Conservation (phyloP, 2,113 vertebrate genomes). For the Phrynosoma platyrhinos region DNA sequence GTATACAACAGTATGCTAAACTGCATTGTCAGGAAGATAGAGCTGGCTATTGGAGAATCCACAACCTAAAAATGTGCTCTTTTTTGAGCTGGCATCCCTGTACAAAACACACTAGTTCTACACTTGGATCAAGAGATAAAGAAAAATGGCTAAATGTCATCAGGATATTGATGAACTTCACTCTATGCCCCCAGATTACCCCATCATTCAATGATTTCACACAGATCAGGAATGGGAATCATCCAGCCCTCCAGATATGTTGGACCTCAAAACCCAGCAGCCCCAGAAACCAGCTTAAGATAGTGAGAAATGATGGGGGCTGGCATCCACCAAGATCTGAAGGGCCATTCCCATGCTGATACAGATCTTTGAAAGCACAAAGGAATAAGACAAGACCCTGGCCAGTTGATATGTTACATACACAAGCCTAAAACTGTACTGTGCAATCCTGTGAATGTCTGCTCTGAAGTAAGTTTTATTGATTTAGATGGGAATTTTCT, state of each 20-base stretch:
- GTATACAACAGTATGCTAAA: not conserved
- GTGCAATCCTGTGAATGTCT: not conserved
- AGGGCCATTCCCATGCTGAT: too few relatives aligned
- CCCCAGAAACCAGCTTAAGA: too few relatives aligned
- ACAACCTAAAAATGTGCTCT: not conserved
- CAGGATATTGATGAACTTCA: not conserved
- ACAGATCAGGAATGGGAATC: too few relatives aligned
- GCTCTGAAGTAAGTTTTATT: too few relatives aligned
- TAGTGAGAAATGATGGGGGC: too few relatives aligned
- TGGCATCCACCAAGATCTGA: too few relatives aligned
- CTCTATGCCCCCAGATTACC: not conserved
- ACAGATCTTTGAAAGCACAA: too few relatives aligned
- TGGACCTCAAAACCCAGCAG: too few relatives aligned
- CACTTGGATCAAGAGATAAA: not conserved
- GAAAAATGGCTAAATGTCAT: not conserved
- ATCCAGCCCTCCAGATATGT: too few relatives aligned
- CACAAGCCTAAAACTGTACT: too few relatives aligned
- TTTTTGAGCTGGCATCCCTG: not conserved
- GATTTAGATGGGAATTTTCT: too few relatives aligned
- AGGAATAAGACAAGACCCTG: too few relatives aligned
- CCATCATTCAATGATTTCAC: not conserved
- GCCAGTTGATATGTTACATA: not conserved
- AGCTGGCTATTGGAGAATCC: not conserved
- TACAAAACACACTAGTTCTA: not conserved
- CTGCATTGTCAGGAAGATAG: not conserved